Conservation (phyloP, 2,888 invertebrate species). For the Autographa gamma region DNA sequence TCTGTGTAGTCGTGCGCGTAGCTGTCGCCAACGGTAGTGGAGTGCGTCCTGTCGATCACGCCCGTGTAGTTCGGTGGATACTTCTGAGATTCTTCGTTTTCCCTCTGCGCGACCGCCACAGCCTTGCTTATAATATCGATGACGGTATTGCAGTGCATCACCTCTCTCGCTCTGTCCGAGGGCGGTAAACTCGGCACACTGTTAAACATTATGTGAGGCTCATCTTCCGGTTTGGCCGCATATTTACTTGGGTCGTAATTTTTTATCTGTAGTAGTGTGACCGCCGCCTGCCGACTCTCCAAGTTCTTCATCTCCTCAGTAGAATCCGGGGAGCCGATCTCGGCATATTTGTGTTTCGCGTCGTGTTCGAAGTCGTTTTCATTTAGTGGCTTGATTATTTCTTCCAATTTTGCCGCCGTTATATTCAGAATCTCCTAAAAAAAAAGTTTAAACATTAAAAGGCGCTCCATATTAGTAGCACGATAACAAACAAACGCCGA, state of each 20-base stretch:
- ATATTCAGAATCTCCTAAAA: slow-evolving; percentile 89
- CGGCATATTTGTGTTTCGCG: slow-evolving; percentile 79
- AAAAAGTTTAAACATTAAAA: slow-evolving; percentile 77
- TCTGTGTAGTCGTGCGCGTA: slow-evolving; percentile 80
- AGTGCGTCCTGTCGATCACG: slow-evolving; percentile 76
- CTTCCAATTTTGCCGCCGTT: slow-evolving; percentile 89
- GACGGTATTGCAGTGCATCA: slow-evolving; percentile 87
- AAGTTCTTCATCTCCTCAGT: slow-evolving; percentile 88
- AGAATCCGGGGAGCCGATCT: slow-evolving; percentile 85
- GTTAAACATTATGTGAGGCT: slow-evolving; percentile 89
- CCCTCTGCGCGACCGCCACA: slow-evolving; percentile 86
- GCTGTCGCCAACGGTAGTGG: slow-evolving; percentile 62
- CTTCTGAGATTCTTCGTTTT: slow-evolving; percentile 84
- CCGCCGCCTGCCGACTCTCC: slow-evolving; percentile 87
- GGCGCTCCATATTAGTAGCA: slow-evolving; percentile 70
- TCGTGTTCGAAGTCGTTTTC: slow-evolving; percentile 76
- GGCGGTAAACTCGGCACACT: slow-evolving; percentile 89
- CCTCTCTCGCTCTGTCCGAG: slow-evolving; percentile 86
- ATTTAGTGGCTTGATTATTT: slow-evolving; percentile 86
- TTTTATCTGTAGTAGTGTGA: slow-evolving; percentile 86
- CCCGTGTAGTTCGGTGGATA: slow-evolving; percentile 76
- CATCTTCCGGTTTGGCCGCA: slow-evolving; percentile 81
- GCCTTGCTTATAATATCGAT: slow-evolving; percentile 87
- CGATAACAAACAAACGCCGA: slow-evolving; percentile 78
- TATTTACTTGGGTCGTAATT: slow-evolving; percentile 87